phyloP scores from a whole-genome alignment of 1,140 invertebrate species.

The Drosophila kepulauana region DNA sequence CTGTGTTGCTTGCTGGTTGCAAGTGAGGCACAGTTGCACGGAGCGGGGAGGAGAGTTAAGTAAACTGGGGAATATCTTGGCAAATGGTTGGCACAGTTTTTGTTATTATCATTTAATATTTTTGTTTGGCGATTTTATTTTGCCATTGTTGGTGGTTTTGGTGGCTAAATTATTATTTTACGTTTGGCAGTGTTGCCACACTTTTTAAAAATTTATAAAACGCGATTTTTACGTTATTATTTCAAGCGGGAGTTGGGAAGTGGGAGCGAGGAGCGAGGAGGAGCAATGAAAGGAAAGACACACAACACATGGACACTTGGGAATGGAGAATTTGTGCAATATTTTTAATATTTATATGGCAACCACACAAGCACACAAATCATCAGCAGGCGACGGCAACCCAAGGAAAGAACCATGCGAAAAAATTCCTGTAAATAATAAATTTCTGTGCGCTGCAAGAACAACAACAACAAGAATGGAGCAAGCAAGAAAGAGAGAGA shows the following conservation, averaged over 20 bases:
- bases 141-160: conserved; percentile 28
- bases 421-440: conserved; percentile 81
- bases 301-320: conserved; percentile 42
- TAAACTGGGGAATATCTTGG: conserved; percentile 35
- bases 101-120: conserved; percentile 72
- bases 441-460: conserved; percentile 60
- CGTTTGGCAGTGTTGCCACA: conserved; percentile 69
- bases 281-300: conserved; percentile 16
- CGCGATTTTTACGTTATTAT: conserved; percentile 60
- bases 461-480: conserved; percentile 15
- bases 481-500: background rate
- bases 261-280: background rate
- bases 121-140: conserved; percentile 9
- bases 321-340: conserved; percentile 74
- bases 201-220: conserved; percentile 80
- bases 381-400: conserved; percentile 69
- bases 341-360: conserved; percentile 83
- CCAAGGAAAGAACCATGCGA: conserved; percentile 51
- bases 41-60: conserved; percentile 6
- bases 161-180: conserved; percentile 70
- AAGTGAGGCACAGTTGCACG: background rate
- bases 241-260: background rate
- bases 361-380: conserved; percentile 78
- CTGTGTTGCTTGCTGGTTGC: conserved; percentile 39
- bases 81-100: conserved; percentile 57